Evolutionary conservation across 2,888 invertebrate genomes (phyloP), one percentile per base, ranked within the genome.

Genomic region (Hetaerina titia): DNA sequence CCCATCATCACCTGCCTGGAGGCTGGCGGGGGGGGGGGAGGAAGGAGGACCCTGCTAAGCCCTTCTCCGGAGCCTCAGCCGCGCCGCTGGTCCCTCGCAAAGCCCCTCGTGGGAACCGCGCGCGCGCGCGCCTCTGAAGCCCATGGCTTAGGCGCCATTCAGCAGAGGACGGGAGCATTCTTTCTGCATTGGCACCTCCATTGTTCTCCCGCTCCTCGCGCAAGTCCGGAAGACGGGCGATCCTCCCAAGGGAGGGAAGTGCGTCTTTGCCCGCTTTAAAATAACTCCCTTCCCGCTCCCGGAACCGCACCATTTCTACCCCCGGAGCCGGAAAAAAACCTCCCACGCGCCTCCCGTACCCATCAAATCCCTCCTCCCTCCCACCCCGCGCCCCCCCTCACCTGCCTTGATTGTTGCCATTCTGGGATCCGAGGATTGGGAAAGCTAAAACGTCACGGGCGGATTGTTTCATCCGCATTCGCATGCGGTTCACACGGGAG

Each of bases 361-460:
- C 11, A 31, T 31, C 13, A 81, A 81, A 81, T 81, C 81, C 22
- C 60, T 15, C 60, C 60, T 17, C 5, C 17, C 60, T 45, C 60
- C 17, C 17, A 5, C 6, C 81, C 81, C 9, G 2, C 4, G 9
- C 13, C 25, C 31, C 13, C 22, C 81, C 69, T 81, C 31, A 19
- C 81, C 31, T 13, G 81, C 81, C 81, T 81, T 81, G 81, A 81
- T 81, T 81, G 81, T 81, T 11, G 81, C 81, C 31, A 11, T 31
- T 69, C 69, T 22, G n/a, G n/a, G 22, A 69, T 22, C 81, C 31
- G 6, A 11, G 81, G 81, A 81, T 81, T 15, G 81, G 8, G 31
- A 81, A 81, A 81, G 81, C 81, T 81, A 81, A 81, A 81, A 81
- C 81, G 81, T 31, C 81, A 31, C 81, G 81, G 81, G n/a, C 81